Evolutionary conservation across 2,888 invertebrate genomes (phyloP).

Genomic region (Clivina fossor): DNA sequence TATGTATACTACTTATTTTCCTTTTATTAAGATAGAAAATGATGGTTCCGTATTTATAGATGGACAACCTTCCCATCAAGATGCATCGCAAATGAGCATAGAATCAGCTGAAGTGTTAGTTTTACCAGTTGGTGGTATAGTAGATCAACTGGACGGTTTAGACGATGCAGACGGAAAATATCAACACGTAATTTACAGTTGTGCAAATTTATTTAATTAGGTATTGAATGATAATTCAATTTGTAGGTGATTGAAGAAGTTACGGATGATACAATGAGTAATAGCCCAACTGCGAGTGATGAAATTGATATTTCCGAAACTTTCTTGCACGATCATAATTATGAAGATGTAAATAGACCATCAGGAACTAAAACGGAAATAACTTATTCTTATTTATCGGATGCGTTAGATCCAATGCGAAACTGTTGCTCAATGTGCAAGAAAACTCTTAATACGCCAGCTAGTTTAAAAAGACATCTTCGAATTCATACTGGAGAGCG

Average conservation of each 20-base stretch:
- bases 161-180: slow-evolving; percentile 9
- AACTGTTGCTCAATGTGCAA: slow-evolving; percentile 34
- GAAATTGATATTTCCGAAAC: slow-evolving; percentile 26
- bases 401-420: slow-evolving; percentile 3
- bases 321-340: slow-evolving; percentile 25
- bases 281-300: slow-evolving; percentile 7
- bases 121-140: slow-evolving; percentile 24
- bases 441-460: slow-evolving; percentile 37
- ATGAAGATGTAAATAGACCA: slow-evolving; percentile 11
- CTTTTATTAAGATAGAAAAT: slow-evolving; percentile 31
- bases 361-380: slow-evolving; percentile 5
- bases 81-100: slow-evolving; percentile 30
- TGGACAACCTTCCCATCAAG: slow-evolving; percentile 27
- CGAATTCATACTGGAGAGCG: slow-evolving; percentile 39
- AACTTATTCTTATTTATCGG: slow-evolving; percentile 10
- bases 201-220: background rate
- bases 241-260: slow-evolving; percentile 24
- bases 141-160: slow-evolving; percentile 19
- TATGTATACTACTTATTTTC: slow-evolving; percentile 24
- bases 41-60: slow-evolving; percentile 30
- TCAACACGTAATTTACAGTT: slow-evolving; percentile 15
- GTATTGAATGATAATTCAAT: too few relatives aligned
- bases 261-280: slow-evolving; percentile 13
- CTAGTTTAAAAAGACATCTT: slow-evolving; percentile 38
- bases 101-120: slow-evolving; percentile 30